Percentiles rank a stretch among this genome's conserved stretches.
Evolutionary conservation across 2,888 invertebrate species (phyloP).

Genomic region (Drosophila paucipuncta): DNA sequence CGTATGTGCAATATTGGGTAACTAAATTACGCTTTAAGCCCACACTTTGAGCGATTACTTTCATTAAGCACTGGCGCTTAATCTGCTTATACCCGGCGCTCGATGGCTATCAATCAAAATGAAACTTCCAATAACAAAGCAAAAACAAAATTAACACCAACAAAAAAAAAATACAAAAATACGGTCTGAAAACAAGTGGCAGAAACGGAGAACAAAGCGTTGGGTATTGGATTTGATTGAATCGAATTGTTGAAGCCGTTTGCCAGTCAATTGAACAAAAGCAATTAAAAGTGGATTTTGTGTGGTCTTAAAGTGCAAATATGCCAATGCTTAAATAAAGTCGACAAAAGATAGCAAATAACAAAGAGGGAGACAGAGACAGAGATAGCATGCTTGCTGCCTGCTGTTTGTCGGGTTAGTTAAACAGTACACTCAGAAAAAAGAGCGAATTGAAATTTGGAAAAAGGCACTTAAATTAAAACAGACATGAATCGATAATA

Average conservation of each 20-base stretch:
- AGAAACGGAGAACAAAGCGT: conserved; percentile 57
- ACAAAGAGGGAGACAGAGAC: conserved; percentile 1
- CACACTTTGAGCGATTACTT: conserved; percentile 73
- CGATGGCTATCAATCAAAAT: conserved; percentile 74
- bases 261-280: conserved; percentile 83
- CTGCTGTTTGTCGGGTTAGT: conserved; percentile 6
- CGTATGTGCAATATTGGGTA: conserved; percentile 42
- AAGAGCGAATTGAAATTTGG: not conserved
- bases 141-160: conserved; percentile 29
- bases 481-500: not conserved
- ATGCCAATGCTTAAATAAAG: conserved; percentile 73
- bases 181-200: conserved; percentile 21
- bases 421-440: conserved; percentile 22
- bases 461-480: not conserved
- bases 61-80: conserved; percentile 70
- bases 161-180: conserved; percentile 8
- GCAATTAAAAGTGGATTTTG: conserved; percentile 83
- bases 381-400: conserved; percentile 2
- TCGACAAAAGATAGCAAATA: conserved; percentile 27
- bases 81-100: conserved; percentile 68
- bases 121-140: conserved; percentile 56
- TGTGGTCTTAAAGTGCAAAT: conserved; percentile 74
- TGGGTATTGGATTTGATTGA: conserved; percentile 62
- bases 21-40: conserved; percentile 45
- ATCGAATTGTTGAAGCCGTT: conserved; percentile 48